Conservation (phyloP, 2,888 invertebrate genomes). For the Stenchaetothrips biformis region DNA sequence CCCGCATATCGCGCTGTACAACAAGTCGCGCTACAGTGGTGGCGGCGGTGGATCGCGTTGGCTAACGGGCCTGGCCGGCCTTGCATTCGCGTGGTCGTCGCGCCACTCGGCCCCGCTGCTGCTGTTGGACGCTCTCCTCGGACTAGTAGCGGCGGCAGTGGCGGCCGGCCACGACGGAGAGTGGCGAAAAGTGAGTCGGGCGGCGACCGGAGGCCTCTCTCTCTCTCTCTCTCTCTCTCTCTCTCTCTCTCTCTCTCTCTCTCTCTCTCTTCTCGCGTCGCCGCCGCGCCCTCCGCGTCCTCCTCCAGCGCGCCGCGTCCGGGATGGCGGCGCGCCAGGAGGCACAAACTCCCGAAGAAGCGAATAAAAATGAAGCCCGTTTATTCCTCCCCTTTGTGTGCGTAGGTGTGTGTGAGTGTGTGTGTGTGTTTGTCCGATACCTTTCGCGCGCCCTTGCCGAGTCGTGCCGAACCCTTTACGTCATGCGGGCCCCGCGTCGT, state of each 20-base stretch:
- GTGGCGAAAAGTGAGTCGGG: too few relatives aligned
- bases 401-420: not conserved
- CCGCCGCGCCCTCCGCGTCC: not conserved
- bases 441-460: not conserved
- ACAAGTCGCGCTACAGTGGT: too few relatives aligned
- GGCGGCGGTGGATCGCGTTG: too few relatives aligned
- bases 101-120: not conserved
- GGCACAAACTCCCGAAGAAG: constrained; percentile 22
- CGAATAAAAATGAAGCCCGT: constrained; percentile 16
- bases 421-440: not conserved
- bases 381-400: not conserved
- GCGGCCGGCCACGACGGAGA: too few relatives aligned
- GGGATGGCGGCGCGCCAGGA: not conserved
- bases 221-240: too few relatives aligned
- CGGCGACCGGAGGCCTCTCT: too few relatives aligned
- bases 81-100: not conserved
- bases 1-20: too few relatives aligned
- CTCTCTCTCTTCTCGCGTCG: not conserved
- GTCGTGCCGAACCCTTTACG: not conserved
- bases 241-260: too few relatives aligned
- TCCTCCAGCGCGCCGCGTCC: not conserved
- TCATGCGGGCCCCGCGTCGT: not conserved
- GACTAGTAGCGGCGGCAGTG: not conserved
- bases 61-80: too few relatives aligned
- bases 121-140: not conserved